These are phyloP conservation scores for Cephus rjabovi DNA, from an alignment of 2,888 invertebrate species.

Conservation along the genomic window DNA sequence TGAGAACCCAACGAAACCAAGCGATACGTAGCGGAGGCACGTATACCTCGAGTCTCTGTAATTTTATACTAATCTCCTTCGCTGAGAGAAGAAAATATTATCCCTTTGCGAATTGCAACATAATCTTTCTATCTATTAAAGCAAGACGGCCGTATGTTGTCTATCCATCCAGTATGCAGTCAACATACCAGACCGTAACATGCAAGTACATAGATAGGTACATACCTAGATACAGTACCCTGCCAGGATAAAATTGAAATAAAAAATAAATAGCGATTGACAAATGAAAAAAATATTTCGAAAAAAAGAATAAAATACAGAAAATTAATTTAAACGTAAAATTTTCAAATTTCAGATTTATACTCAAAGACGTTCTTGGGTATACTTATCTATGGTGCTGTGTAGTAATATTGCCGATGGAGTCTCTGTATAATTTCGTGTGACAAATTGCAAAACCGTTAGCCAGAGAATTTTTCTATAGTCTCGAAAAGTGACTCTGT, in stretches of 20 bases:
- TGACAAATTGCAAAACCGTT: slow-evolving; percentile 50
- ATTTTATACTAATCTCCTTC: slow-evolving; percentile 59
- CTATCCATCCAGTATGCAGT: neutral
- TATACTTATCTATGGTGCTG: neutral
- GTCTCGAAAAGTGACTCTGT: slow-evolving; percentile 26
- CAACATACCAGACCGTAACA: neutral
- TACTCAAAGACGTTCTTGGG: neutral
- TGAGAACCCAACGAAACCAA: neutral
- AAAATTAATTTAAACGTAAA: neutral
- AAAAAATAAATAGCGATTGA: neutral
- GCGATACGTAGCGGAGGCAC: slow-evolving; percentile 41
- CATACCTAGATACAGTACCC: neutral
- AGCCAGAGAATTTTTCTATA: slow-evolving; percentile 17
- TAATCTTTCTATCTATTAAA: slow-evolving; percentile 61
- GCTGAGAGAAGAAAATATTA: slow-evolving; percentile 48
- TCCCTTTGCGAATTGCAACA: slow-evolving; percentile 56
- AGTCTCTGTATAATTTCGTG: slow-evolving; percentile 21
- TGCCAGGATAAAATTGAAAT: neutral
- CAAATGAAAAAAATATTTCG: neutral
- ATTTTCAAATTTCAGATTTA: neutral
- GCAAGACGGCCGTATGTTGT: slow-evolving; percentile 6
- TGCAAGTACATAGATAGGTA: neutral
- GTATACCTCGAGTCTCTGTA: slow-evolving; percentile 53
- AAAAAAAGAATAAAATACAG: neutral
- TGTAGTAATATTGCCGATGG: neutral